These are phyloP conservation scores for Strix aluco DNA, from an alignment of 2,113 vertebrate species.

Conservation along the genomic window DNA sequence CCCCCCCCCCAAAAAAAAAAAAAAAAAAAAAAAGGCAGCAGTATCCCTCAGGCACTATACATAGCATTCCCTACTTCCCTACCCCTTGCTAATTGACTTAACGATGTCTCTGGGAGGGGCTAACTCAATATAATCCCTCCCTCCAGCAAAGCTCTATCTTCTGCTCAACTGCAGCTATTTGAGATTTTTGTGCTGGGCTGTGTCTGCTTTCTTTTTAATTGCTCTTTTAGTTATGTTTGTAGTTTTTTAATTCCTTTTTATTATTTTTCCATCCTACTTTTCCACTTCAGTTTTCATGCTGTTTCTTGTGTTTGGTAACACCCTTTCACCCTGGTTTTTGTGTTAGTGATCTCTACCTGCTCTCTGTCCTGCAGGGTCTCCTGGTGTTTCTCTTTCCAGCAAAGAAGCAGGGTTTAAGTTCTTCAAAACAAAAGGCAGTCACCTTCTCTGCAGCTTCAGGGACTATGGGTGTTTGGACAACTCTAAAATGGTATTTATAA, in stretches of 20 bases:
- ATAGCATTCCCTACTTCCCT: background rate
- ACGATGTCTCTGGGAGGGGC: background rate
- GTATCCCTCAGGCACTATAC: accelerated
- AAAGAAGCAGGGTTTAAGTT: background rate
- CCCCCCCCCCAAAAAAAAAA: too few relatives aligned
- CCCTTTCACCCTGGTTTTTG: background rate
- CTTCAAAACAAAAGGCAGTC: background rate
- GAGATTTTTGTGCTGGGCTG: background rate
- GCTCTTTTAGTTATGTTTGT: background rate
- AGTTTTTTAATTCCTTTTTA: background rate
- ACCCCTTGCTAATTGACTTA: background rate
- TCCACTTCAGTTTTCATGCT: background rate
- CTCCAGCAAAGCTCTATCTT: background rate
- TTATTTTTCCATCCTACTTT: background rate
- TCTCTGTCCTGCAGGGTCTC: background rate
- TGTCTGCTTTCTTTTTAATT: background rate
- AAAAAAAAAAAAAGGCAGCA: accelerated
- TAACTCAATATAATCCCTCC: background rate
- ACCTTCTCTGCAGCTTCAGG: background rate
- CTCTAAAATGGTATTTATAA: background rate
- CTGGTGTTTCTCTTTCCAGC: background rate
- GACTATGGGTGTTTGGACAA: background rate
- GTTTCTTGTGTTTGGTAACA: background rate
- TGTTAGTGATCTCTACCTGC: background rate
- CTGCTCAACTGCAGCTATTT: background rate